Evolutionary conservation across 2,113 vertebrate species (phyloP).

Genomic region (Calidris pugnax): DNA sequence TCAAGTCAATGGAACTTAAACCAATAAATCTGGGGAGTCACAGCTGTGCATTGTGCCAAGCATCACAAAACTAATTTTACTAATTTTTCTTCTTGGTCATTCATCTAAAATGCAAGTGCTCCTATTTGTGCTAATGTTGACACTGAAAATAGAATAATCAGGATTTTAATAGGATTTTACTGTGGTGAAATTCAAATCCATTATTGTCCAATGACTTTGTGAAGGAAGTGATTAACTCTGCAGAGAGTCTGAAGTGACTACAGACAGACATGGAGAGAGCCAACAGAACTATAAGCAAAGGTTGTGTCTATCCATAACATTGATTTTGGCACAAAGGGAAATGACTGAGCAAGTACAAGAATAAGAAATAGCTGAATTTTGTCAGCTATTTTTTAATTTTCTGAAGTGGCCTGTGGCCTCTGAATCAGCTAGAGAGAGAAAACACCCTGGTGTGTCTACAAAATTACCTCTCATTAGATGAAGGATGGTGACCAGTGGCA

Average conservation of each 20-base stretch:
- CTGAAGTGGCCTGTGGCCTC: not conserved
- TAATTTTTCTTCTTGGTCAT: not conserved
- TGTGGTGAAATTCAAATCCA: not conserved
- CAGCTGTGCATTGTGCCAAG: not conserved
- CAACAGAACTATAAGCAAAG: conserved; percentile 13
- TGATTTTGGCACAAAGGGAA: not conserved
- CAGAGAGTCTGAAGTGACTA: not conserved
- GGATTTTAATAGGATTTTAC: not conserved
- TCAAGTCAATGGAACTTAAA: not conserved
- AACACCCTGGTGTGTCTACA: not conserved
- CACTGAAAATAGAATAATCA: not conserved
- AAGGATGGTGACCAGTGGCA: not conserved
- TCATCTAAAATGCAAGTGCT: not conserved
- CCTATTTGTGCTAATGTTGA: not conserved
- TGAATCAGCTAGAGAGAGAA: not conserved
- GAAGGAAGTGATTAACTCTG: not conserved
- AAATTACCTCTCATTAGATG: not conserved
- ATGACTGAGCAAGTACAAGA: conserved; percentile 1
- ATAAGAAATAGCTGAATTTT: not conserved
- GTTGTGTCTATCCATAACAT: not conserved
- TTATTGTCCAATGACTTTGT: not conserved
- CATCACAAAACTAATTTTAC: not conserved
- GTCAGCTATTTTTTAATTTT: not conserved
- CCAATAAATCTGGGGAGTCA: not conserved
- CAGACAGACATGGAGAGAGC: not conserved